phyloP scores from a whole-genome alignment of 2,113 vertebrate species.

The Percina caprodes region DNA sequence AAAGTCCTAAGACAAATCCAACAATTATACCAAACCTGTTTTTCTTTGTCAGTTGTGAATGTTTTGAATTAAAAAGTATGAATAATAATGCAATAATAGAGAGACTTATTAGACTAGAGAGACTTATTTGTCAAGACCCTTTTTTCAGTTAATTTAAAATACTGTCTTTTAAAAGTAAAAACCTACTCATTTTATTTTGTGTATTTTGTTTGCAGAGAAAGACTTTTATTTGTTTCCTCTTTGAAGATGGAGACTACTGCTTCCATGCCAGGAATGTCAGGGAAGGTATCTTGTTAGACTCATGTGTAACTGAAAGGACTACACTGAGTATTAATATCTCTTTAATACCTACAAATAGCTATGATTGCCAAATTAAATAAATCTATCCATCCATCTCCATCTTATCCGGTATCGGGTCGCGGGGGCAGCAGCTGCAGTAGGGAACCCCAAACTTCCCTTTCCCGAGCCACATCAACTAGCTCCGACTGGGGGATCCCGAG shows the following conservation, averaged over 20 bases:
- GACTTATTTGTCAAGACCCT: background rate
- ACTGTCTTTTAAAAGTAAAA: background rate
- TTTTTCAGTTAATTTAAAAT: background rate
- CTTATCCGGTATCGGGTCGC: too few species aligned
- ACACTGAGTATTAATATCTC: conserved; percentile 10
- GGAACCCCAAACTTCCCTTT: too few species aligned
- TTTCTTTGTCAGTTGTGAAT: conserved; percentile 1
- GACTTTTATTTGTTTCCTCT: background rate
- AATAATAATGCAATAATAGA: background rate
- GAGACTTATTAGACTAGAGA: too few species aligned
- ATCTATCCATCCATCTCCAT: too few species aligned
- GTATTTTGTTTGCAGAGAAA: conserved; percentile 56
- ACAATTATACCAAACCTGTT: background rate
- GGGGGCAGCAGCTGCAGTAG: too few species aligned
- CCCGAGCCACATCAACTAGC: too few species aligned
- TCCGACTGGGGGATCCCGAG: too few species aligned
- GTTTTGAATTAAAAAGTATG: background rate
- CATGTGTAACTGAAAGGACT: conserved; percentile 30
- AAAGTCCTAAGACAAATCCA: background rate
- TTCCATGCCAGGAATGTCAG: background rate
- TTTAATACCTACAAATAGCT: background rate
- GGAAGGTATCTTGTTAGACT: background rate
- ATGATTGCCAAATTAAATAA: background rate
- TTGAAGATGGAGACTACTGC: conserved; percentile 25
- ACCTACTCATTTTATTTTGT: background rate